phyloP scores from a whole-genome alignment of 92 coral and sea anemone species.

The Zoanthus solanderi region DNA sequence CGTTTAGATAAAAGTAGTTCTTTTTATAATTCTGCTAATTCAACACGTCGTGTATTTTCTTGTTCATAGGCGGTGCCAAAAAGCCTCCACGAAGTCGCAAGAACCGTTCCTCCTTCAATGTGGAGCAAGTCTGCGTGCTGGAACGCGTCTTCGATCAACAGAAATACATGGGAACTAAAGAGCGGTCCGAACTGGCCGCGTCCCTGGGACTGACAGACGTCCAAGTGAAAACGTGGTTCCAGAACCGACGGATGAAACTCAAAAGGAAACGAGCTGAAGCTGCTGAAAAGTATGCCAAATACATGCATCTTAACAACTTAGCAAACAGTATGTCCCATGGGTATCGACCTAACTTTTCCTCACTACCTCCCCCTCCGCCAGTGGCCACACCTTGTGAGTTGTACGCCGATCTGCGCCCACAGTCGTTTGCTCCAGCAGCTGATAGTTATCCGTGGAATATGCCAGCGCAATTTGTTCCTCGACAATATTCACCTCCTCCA shows the following conservation, averaged over 20 bases:
- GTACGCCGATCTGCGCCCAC: slow-evolving; percentile 49
- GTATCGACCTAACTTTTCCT: neutral
- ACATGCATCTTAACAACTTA: slow-evolving; percentile 29
- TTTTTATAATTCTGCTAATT: no score
- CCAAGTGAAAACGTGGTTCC: slow-evolving; percentile 42
- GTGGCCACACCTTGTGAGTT: slow-evolving; percentile 24
- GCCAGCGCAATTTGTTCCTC: slow-evolving; percentile 14
- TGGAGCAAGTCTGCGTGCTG: slow-evolving; percentile 37
- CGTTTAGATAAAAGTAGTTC: no score
- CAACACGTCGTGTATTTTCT: neutral
- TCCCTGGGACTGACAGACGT: slow-evolving; percentile 40
- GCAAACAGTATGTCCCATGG: slow-evolving; percentile 43
- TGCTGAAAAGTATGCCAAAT: slow-evolving; percentile 42
- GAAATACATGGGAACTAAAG: slow-evolving; percentile 48
- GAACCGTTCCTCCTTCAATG: slow-evolving; percentile 44
- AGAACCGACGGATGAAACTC: slow-evolving; percentile 40
- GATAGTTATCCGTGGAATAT: slow-evolving; percentile 16
- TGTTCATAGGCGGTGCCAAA: neutral
- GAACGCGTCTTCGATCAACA: slow-evolving; percentile 42
- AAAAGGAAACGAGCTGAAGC: slow-evolving; percentile 46
- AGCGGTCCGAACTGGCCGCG: slow-evolving; percentile 36
- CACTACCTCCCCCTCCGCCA: slow-evolving; percentile 28
- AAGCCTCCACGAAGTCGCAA: slow-evolving; percentile 34
- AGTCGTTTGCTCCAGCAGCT: slow-evolving; percentile 39
- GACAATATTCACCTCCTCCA: slow-evolving; percentile 32